These are phyloP conservation scores for Tinamus guttatus DNA, from an alignment of 2,113 vertebrate species.

Conservation along the genomic window DNA sequence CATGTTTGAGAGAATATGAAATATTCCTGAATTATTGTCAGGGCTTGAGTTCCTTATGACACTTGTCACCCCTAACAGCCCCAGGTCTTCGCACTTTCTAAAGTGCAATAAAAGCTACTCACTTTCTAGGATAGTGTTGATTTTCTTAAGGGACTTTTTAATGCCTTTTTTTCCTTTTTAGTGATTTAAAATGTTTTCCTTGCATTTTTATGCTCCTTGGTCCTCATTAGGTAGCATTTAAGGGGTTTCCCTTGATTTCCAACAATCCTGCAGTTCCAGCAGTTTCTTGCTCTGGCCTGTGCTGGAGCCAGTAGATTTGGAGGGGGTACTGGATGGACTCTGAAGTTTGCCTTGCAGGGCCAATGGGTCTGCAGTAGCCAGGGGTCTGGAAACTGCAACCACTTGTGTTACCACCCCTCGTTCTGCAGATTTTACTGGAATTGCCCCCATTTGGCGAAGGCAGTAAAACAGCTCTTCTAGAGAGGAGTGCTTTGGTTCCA, in stretches of 20 bases:
- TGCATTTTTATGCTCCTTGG: not conserved
- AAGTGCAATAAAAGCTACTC: not conserved
- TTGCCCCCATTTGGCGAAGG: not conserved
- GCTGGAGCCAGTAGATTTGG: too few species aligned
- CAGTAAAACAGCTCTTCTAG: rapidly evolving
- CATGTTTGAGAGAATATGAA: not conserved
- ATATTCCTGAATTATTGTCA: not conserved
- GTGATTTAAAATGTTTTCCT: not conserved
- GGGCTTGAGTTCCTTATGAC: not conserved
- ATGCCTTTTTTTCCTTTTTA: not conserved
- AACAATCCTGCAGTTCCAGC: rapidly evolving
- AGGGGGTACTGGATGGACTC: not conserved
- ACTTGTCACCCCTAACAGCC: rapidly evolving
- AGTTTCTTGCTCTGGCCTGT: not conserved
- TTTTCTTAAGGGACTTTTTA: not conserved
- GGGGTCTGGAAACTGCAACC: not conserved
- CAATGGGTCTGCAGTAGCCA: not conserved
- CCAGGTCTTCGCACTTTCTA: not conserved
- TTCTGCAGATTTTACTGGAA: not conserved
- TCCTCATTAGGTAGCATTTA: too few species aligned
- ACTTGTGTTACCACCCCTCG: not conserved
- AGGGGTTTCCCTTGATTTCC: not conserved
- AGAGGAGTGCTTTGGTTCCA: not conserved
- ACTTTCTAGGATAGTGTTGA: not conserved
- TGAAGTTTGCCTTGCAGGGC: too few species aligned